Evolutionary conservation across 2,113 vertebrate genomes (phyloP).

Genomic region (Dipodomys merriami): DNA sequence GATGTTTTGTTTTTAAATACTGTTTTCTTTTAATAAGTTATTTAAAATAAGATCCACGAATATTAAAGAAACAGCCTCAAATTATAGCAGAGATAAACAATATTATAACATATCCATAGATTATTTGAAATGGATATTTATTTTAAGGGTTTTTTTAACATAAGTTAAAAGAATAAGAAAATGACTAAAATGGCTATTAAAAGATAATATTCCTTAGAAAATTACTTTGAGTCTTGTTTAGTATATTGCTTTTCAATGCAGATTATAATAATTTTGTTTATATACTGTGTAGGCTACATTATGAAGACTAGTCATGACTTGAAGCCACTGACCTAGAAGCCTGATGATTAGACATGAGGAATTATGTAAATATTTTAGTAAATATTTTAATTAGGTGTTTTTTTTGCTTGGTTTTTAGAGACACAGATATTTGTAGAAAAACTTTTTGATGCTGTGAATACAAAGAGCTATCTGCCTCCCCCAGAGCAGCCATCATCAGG

Average conservation of each 20-base stretch:
- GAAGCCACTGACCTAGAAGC: neutral
- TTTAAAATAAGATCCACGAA: constrained; percentile 25
- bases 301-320: neutral
- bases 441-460: constrained; percentile 97
- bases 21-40: constrained; percentile 39
- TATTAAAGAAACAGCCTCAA: constrained; percentile 29
- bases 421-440: constrained; percentile 98
- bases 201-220: constrained; percentile 35
- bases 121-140: neutral
- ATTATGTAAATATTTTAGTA: constrained; percentile 3
- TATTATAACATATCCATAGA: constrained; percentile 18
- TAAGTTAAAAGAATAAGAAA: constrained; percentile 20
- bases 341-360: neutral
- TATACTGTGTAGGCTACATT: neutral
- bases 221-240: constrained; percentile 41
- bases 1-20: constrained; percentile 48
- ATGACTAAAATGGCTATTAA: constrained; percentile 17
- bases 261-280: constrained; percentile 30
- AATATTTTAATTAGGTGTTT: neutral
- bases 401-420: constrained; percentile 86
- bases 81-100: constrained; percentile 1
- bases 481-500: constrained; percentile 90
- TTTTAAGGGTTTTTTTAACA: neutral
- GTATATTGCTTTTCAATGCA: constrained; percentile 13
- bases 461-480: constrained; percentile 97